These are phyloP conservation scores for Archocentrus centrarchus DNA, from an alignment of 2,113 vertebrate species.

Conservation along the genomic window DNA sequence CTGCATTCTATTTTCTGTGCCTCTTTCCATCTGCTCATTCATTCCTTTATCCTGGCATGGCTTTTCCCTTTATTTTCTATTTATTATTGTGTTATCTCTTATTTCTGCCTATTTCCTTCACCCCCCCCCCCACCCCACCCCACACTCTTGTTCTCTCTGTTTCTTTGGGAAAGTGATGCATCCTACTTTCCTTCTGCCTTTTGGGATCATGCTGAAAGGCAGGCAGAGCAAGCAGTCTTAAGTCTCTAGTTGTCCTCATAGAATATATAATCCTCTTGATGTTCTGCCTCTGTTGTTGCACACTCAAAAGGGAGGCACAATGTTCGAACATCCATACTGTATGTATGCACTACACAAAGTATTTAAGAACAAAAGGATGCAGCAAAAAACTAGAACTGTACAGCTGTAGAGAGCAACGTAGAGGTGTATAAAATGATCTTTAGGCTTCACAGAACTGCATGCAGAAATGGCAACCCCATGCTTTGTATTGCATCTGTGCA, in stretches of 20 bases:
- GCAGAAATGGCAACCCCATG: neutral
- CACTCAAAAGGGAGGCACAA: conserved; percentile 37
- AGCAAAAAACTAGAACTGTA: neutral
- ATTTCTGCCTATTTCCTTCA: neutral
- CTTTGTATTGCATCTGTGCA: neutral
- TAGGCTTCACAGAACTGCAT: neutral
- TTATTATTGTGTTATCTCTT: neutral
- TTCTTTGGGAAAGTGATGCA: conserved; percentile 32
- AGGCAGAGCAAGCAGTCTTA: conserved; percentile 32
- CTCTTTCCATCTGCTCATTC: conserved; percentile 36
- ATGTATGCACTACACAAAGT: conserved; percentile 7
- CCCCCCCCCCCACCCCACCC: too few relatives aligned
- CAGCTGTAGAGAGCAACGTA: neutral
- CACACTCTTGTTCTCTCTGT: neutral
- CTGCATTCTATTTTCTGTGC: conserved; percentile 27
- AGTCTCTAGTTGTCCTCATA: conserved; percentile 50
- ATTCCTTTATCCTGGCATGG: conserved; percentile 16
- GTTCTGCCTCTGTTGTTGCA: conserved; percentile 56
- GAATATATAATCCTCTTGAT: conserved; percentile 70
- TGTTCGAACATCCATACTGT: conserved; percentile 5
- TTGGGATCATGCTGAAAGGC: conserved; percentile 55
- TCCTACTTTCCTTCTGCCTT: conserved; percentile 42
- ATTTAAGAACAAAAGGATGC: neutral
- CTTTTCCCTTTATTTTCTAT: neutral
- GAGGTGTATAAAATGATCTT: neutral